Conservation (phyloP, 2,797 vertebrate species). For the Lutra lutra region DNA sequence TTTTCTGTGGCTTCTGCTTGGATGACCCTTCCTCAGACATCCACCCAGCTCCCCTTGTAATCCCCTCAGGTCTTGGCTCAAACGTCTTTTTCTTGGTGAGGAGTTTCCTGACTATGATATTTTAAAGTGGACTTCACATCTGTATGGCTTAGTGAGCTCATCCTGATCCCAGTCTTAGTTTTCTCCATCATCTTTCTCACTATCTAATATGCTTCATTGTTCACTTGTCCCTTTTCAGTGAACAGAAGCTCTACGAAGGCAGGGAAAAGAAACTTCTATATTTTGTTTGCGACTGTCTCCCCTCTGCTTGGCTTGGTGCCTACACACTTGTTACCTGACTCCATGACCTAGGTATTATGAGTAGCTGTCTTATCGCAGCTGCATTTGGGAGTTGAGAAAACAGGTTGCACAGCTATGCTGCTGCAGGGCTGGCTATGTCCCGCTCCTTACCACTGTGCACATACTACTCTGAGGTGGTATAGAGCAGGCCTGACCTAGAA, state of each 20-base stretch:
- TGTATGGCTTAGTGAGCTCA: too few relatives aligned
- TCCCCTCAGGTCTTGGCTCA: not conserved
- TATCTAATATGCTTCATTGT: not conserved
- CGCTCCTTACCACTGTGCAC: rapidly evolving
- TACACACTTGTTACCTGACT: not conserved
- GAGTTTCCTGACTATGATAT: not conserved
- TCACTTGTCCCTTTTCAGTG: not conserved
- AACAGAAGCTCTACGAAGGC: not conserved
- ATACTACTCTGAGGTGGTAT: rapidly evolving
- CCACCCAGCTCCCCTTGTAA: too few relatives aligned
- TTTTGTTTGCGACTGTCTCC: not conserved
- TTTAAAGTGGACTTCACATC: not conserved
- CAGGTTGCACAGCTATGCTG: rapidly evolving
- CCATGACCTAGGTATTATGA: not conserved
- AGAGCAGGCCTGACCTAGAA: not conserved
- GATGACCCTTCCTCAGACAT: not conserved
- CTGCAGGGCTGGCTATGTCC: not conserved
- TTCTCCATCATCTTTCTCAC: not conserved
- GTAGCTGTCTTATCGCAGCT: not conserved
- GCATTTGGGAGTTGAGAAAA: not conserved
- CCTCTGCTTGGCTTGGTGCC: not conserved
- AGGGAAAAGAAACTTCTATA: not conserved
- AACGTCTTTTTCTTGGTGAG: not conserved
- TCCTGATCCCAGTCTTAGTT: not conserved
- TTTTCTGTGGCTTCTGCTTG: not conserved